Percentiles rank a stretch among this genome's conserved stretches.
phyloP scores from a whole-genome alignment of 2,888 invertebrate species.

The Fragum sueziense region DNA sequence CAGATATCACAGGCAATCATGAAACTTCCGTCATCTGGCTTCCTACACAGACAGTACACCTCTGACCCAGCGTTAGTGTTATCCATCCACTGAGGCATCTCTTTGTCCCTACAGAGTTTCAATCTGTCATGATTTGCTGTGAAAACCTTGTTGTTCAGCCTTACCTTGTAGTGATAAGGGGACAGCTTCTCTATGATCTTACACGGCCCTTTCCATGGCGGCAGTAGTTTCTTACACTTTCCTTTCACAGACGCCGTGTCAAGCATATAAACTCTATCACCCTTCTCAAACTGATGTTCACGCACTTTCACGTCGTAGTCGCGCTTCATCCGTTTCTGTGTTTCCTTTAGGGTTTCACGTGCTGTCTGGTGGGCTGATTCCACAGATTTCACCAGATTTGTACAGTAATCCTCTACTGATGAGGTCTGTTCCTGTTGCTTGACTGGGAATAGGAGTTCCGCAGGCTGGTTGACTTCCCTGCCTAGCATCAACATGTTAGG shows the following conservation, averaged over 20 bases:
- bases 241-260: conserved; percentile 35
- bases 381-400: neutral
- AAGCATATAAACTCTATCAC: conserved; percentile 40
- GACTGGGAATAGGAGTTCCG: conserved; percentile 26
- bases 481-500: conserved; percentile 46
- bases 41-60: conserved; percentile 10
- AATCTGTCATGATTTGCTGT: conserved; percentile 43
- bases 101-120: conserved; percentile 22
- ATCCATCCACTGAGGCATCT: conserved; percentile 23
- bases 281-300: conserved; percentile 24
- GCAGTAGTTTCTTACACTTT: conserved; percentile 19
- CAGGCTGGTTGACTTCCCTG: conserved; percentile 32
- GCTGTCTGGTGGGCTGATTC: conserved; percentile 42
- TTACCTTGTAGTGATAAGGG: conserved; percentile 32
- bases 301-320: conserved; percentile 38
- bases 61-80: neutral
- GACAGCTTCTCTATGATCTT: conserved; percentile 36
- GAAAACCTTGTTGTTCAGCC: conserved; percentile 12
- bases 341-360: conserved; percentile 23
- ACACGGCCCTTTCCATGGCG: conserved; percentile 50
- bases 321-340: conserved; percentile 28
- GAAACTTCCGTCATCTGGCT: neutral
- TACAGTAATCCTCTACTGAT: conserved; percentile 24
- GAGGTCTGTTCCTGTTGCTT: neutral
- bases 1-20: conserved; percentile 16